Percentiles rank a stretch among this genome's conserved stretches.
Evolutionary conservation across 1,140 invertebrate genomes (phyloP).

Genomic region (Phocides pigmalion): DNA sequence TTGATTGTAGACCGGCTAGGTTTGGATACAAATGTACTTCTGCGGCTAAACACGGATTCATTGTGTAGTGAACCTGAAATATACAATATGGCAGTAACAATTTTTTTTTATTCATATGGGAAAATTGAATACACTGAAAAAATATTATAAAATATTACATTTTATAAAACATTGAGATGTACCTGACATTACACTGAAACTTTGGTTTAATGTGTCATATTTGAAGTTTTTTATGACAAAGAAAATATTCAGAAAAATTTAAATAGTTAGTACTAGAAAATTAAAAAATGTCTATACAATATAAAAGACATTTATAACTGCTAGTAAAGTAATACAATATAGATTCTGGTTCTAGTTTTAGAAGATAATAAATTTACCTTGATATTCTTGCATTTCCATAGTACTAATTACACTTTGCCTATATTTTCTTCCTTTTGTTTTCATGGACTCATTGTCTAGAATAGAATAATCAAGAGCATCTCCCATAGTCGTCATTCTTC

Average conservation of each 20-base stretch:
- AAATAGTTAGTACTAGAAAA: neutral
- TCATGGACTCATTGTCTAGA: slow-evolving; percentile 55
- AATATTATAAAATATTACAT: slow-evolving; percentile 23
- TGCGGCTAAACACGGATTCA: slow-evolving; percentile 70
- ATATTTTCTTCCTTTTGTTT: slow-evolving; percentile 73
- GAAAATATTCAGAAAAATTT: slow-evolving; percentile 23
- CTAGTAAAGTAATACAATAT: no score
- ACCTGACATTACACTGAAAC: slow-evolving; percentile 81
- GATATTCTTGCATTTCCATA: slow-evolving; percentile 71
- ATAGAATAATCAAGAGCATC: slow-evolving; percentile 60
- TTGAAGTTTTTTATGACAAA: slow-evolving; percentile 39
- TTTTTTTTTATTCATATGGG: no score
- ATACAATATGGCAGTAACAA: slow-evolving; percentile 23
- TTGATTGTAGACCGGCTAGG: slow-evolving; percentile 65
- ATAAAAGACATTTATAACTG: no score
- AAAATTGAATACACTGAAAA: no score
- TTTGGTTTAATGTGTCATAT: slow-evolving; percentile 71
- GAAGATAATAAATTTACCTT: slow-evolving; percentile 38
- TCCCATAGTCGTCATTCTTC: slow-evolving; percentile 68
- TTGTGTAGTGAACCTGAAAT: slow-evolving; percentile 72
- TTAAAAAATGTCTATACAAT: no score
- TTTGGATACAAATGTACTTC: slow-evolving; percentile 71
- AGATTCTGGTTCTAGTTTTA: no score
- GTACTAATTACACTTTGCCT: slow-evolving; percentile 74
- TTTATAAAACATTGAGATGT: slow-evolving; percentile 36